phyloP scores from a whole-genome alignment of 2,113 vertebrate genomes.

The Triplophysa tibetana region DNA sequence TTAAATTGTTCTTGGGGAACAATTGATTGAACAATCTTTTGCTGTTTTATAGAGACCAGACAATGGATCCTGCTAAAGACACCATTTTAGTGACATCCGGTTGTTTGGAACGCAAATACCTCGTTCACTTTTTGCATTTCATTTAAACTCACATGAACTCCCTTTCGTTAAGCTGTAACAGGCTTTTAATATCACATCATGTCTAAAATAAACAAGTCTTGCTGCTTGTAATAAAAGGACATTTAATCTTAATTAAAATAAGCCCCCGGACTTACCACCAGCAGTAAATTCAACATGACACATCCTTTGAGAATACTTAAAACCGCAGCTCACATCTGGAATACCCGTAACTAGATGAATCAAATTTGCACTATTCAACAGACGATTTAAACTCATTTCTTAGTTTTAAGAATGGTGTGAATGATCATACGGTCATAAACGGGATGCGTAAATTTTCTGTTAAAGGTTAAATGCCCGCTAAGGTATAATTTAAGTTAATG shows the following conservation, averaged over 20 bases:
- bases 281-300: constrained; percentile 17
- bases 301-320: constrained; percentile 27
- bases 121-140: constrained; percentile 5
- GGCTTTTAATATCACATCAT: neutral
- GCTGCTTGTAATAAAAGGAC: constrained; percentile 21
- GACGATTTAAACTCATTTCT: constrained; percentile 34
- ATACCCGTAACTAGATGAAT: constrained; percentile 14
- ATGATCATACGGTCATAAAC: constrained; percentile 11
- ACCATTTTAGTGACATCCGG: neutral
- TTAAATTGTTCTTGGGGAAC: neutral
- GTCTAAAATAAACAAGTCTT: constrained; percentile 43
- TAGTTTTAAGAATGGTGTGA: neutral
- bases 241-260: constrained; percentile 42
- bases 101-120: constrained; percentile 29
- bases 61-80: constrained; percentile 8
- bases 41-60: neutral
- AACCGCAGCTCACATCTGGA: neutral
- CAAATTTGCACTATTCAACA: neutral
- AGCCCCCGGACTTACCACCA: constrained; percentile 3
- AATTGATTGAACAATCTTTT: neutral
- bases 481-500: constrained; percentile 26
- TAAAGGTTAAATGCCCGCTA: constrained; percentile 9
- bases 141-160: constrained; percentile 7
- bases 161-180: neutral
- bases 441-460: constrained; percentile 4